Base-by-base conservation (phyloP, 2,113 vertebrate genomes). In the Cephalopterus ornatus region DNA sequence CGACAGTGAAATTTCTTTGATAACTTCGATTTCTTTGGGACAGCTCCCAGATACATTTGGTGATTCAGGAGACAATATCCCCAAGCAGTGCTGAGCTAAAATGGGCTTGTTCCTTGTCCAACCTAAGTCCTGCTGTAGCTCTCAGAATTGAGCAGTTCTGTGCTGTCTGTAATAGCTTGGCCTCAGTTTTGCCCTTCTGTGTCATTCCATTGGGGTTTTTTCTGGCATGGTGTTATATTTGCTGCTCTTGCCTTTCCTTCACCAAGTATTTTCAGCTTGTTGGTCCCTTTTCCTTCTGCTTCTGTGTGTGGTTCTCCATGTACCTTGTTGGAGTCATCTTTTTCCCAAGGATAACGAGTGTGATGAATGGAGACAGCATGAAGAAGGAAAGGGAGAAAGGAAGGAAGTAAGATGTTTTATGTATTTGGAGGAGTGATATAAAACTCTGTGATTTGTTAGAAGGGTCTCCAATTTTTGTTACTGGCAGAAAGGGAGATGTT, bases 161-260 rank as follows among this genome's bases (percentile, higher is more conserved):
- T 68, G 44, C 61, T 76, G 3, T n/a, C 9, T 53, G 24, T 20
- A 9, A 10, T 39, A 13, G 8, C 22, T 63, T 90, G 37, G 32
- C 20, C 55, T 88, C 18, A 6, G 13, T 63, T 84, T 59, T 41
- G 14, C 37, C 35, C 10, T 66, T 81, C 32, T 2, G 2, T 82
- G 56, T 49, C 52, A 24, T 71, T 78, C 41, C 10, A 35, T 2
- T 41, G 32, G 5, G 4, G 1, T 0, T 1, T 17, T 63, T 76
- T 50, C 55, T 85, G 37, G 13, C 44, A 16, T 32, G 5, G 2
- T 85, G 11, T 55, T 47, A n/a, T 6, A 17, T 76, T 49, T 56
- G 50, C 13, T 80, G 33, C 18, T 68, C 9, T 77, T 61, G 23
- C 1, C 1, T 85, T 88, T 90, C 70, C 53, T 72, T 72, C 49